phyloP scores from a whole-genome alignment of 1,140 invertebrate species.

The Cotesia vestalis region DNA sequence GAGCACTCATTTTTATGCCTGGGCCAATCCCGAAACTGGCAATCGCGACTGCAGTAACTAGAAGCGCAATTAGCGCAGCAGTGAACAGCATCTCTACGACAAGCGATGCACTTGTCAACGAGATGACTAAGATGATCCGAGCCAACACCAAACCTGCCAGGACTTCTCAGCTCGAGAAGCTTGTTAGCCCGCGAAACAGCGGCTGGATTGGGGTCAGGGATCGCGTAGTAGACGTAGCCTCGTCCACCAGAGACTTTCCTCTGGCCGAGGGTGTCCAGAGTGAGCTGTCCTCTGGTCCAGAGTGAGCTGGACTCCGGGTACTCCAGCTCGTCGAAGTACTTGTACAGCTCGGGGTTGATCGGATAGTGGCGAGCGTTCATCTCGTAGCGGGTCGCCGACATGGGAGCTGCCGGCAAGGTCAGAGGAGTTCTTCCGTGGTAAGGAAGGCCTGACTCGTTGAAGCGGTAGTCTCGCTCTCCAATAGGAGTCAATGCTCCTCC shows the following conservation, averaged over 20 bases:
- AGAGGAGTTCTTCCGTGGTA: not conserved
- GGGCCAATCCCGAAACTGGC: constrained; percentile 55
- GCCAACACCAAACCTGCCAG: constrained; percentile 53
- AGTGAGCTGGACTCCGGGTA: constrained; percentile 50
- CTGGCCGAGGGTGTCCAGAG: constrained; percentile 48
- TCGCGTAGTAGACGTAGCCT: constrained; percentile 52
- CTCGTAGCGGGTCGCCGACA: not conserved
- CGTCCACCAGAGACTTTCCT: constrained; percentile 55
- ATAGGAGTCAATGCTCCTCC: too few species aligned
- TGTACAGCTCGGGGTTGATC: constrained; percentile 37
- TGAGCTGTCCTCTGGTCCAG: constrained; percentile 53
- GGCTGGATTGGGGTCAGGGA: constrained; percentile 46
- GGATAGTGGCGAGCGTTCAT: not conserved
- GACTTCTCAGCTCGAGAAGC: constrained; percentile 48
- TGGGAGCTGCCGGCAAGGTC: not conserved
- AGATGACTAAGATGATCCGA: constrained; percentile 36
- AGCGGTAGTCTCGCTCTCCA: too few species aligned
- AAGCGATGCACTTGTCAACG: constrained; percentile 48
- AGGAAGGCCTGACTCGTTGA: too few species aligned
- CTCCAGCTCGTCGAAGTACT: constrained; percentile 48
- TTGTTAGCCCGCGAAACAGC: constrained; percentile 39
- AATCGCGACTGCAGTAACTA: constrained; percentile 53
- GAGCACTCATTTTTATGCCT: constrained; percentile 50
- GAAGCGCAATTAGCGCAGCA: constrained; percentile 49
- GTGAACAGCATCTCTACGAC: constrained; percentile 43